Evolutionary conservation across 2,888 invertebrate species (phyloP), one percentile per base, ranked within the genome.

Genomic region (Agriopis aurantiaria): DNA sequence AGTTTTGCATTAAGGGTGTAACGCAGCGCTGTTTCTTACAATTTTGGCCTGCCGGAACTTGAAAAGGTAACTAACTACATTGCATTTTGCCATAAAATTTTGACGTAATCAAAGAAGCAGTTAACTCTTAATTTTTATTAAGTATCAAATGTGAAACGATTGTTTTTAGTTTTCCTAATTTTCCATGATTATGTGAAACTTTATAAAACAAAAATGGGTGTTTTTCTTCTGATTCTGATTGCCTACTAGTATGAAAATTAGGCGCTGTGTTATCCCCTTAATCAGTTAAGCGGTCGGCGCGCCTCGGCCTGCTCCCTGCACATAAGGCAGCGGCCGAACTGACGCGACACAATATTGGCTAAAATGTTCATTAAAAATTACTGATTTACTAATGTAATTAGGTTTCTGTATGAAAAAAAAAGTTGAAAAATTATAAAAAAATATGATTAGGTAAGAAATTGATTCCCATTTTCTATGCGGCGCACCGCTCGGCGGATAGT

Each of bases 1-100:
- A 91, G 88, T 81, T 87, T 86, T 86, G 85, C 85, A 78, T 78
- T 82, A 75, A 78, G 80, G 78, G n/a, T 12, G n/a, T 12, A 33
- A 33, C 33, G 5, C 5, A 3, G 33, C 33, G 3, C 33, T 33
- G 1, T 33, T 33, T 5, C 5, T 3, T 33, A 33, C 33, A 33
- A 33, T 33, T 33, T 33, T 4, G 33, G 33, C 33, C 33, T 33
- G 33, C 3, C 33, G 5, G 23, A 33, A 33, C 23, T 33, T 3
- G 23, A 33, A 33, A 33, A 33, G 3, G 33, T 33, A 33, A 33
- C 5, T 33, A 3, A 3, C 3, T 33, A 33, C 33, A 3, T 5
- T 33, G 33, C 3, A 33, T 33, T 33, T 33, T 33, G 33, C 0
- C 33, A 5, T 33, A 1, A 33, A 33, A 23, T 23, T 23, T 23